Conservation (phyloP, 92 coral and sea anemone genomes). For the Micromussa lordhowensis region DNA sequence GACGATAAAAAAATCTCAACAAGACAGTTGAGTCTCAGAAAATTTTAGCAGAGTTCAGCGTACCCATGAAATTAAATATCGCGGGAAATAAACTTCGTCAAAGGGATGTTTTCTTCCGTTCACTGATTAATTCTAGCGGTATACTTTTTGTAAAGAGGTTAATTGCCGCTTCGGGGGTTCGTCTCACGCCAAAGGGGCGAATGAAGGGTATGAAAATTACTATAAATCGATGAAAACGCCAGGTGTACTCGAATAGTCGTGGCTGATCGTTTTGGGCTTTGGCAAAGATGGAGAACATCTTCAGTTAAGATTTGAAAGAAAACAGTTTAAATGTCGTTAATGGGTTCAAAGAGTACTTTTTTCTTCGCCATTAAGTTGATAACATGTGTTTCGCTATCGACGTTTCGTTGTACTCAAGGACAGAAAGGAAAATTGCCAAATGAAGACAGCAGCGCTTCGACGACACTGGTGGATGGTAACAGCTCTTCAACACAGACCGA, state of each 20-base stretch:
- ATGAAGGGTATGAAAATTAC: background rate
- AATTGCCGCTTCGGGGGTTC: constrained; percentile 2
- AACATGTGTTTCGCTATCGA: background rate
- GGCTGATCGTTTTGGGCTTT: background rate
- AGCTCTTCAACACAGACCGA: background rate
- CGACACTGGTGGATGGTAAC: background rate
- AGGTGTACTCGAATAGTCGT: background rate
- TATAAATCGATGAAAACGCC: background rate
- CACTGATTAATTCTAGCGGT: background rate
- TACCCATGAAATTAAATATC: background rate
- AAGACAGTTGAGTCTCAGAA: background rate
- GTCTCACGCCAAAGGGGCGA: background rate
- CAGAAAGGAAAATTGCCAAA: background rate
- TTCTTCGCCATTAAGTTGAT: background rate
- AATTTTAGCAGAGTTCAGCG: background rate
- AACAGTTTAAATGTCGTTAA: background rate
- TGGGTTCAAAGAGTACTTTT: background rate
- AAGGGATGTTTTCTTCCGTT: background rate
- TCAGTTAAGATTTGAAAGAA: background rate
- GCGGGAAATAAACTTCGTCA: background rate
- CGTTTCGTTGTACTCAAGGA: background rate
- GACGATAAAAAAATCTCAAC: background rate
- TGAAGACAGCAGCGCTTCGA: background rate
- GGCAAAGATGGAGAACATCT: background rate
- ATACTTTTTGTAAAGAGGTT: background rate